Evolutionary conservation across 2,888 invertebrate species (phyloP).

Genomic region (Synanthedon andrenaeformis): DNA sequence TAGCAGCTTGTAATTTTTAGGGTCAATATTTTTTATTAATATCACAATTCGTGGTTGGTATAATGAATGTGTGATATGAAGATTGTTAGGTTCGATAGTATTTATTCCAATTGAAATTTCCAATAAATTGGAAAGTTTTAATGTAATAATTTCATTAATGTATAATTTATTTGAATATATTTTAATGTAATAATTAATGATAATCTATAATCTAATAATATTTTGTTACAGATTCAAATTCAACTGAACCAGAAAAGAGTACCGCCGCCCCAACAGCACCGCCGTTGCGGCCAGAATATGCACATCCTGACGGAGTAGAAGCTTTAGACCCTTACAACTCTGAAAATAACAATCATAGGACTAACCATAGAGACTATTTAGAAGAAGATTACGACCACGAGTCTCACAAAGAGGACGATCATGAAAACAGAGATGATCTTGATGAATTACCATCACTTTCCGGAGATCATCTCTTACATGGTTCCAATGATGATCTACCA

Average conservation of each 20-base stretch:
- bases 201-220: background rate
- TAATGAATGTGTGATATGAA: too few relatives aligned
- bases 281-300: constrained; percentile 57
- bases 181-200: too few relatives aligned
- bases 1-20: too few relatives aligned
- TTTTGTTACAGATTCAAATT: constrained; percentile 54
- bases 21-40: too few relatives aligned
- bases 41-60: too few relatives aligned
- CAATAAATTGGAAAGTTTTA: too few relatives aligned
- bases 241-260: constrained; percentile 41
- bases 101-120: too few relatives aligned
- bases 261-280: constrained; percentile 43
- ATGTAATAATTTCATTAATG: too few relatives aligned
- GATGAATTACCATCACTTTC: constrained; percentile 62
- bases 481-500: constrained; percentile 79
- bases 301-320: constrained; percentile 61
- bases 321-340: constrained; percentile 62
- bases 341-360: constrained; percentile 47
- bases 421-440: constrained; percentile 57
- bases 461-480: constrained; percentile 57
- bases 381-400: constrained; percentile 65
- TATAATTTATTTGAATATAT: too few relatives aligned
- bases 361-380: constrained; percentile 51
- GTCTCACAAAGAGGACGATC: constrained; percentile 56
- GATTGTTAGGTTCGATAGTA: too few relatives aligned